These are phyloP conservation scores for Tragulus kanchil DNA, from an alignment of 2,113 vertebrate genomes.

Conservation along the genomic window DNA sequence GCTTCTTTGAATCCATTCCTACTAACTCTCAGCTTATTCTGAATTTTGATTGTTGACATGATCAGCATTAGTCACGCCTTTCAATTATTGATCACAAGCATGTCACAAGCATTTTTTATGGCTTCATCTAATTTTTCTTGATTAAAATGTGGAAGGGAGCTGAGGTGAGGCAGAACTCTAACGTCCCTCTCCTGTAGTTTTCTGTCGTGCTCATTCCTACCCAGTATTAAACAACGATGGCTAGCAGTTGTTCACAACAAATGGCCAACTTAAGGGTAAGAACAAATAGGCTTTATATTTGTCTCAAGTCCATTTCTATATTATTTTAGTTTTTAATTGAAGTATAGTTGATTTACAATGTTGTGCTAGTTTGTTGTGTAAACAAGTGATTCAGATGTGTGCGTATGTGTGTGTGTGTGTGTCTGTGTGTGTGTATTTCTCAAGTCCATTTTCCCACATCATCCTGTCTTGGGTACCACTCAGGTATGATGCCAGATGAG, in stretches of 20 bases:
- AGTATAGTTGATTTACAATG: background rate
- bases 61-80: background rate
- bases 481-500: rapidly evolving
- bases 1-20: background rate
- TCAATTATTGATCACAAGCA: background rate
- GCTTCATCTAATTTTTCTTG: background rate
- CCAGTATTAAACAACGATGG: background rate
- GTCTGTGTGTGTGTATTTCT: background rate
- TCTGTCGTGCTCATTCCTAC: too few species aligned
- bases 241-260: background rate
- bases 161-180: background rate
- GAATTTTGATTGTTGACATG: background rate
- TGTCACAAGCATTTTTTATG: background rate
- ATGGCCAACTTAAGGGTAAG: background rate
- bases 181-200: background rate
- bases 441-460: background rate
- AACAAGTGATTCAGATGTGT: background rate
- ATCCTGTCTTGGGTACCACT: background rate
- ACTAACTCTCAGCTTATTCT: background rate
- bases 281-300: rapidly evolving
- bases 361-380: background rate
- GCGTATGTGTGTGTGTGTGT: background rate
- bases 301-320: background rate
- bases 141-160: background rate
- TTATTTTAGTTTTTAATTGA: background rate